Evolutionary conservation across 2,888 invertebrate genomes (phyloP).

Genomic region (Apotomis betuletana): DNA sequence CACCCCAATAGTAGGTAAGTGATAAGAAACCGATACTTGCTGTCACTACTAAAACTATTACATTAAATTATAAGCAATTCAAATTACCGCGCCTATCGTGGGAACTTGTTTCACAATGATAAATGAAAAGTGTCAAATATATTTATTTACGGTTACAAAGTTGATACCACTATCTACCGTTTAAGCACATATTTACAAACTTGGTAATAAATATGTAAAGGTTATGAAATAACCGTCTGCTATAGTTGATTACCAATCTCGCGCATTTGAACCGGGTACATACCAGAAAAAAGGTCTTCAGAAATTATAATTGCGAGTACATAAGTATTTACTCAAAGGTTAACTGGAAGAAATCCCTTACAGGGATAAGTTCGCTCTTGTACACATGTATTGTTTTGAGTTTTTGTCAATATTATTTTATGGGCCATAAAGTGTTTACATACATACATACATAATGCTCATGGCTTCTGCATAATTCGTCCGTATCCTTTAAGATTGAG

Average conservation of each 20-base stretch:
- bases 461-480: too few species aligned
- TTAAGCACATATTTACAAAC: constrained; percentile 38
- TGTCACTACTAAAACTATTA: background rate
- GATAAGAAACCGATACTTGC: background rate
- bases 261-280: constrained; percentile 30
- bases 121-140: constrained; percentile 57
- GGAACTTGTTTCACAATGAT: constrained; percentile 62
- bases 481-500: too few species aligned
- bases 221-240: constrained; percentile 33
- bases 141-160: constrained; percentile 46
- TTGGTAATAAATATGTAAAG: constrained; percentile 38
- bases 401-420: too few species aligned
- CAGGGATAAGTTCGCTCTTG: too few species aligned
- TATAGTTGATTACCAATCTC: constrained; percentile 26
- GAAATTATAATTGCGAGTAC: background rate
- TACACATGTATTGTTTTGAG: too few species aligned
- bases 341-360: too few species aligned
- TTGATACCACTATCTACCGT: constrained; percentile 50
- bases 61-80: constrained; percentile 52
- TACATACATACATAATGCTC: too few species aligned
- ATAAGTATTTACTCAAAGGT: too few species aligned
- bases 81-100: constrained; percentile 56
- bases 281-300: constrained; percentile 12
- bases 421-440: too few species aligned
- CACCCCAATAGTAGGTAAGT: background rate